Percentiles rank a stretch among this genome's conserved stretches.
Conservation (phyloP, 64 coral and sea anemone genomes). For the Montipora cactus region DNA sequence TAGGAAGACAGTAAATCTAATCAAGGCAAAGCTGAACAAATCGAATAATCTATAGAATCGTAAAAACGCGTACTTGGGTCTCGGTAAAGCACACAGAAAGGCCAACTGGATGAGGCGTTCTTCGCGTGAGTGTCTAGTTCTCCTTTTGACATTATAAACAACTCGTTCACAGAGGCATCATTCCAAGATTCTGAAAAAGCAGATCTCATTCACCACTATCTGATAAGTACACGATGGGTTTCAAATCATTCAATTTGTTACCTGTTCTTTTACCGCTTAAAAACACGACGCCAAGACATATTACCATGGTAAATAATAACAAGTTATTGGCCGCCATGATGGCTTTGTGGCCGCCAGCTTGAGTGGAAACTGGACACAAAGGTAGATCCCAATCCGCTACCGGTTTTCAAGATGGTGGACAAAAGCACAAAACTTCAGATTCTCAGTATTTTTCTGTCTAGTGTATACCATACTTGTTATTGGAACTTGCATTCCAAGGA, state of each 20-base stretch:
- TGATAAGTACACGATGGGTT: too few species aligned
- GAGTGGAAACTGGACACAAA: neutral
- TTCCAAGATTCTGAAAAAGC: neutral
- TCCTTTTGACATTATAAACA: constrained; percentile 14
- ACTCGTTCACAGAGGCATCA: neutral
- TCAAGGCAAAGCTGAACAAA: too few species aligned
- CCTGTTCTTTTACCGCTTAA: neutral
- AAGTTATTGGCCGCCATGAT: constrained; percentile 40
- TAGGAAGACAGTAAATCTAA: too few species aligned
- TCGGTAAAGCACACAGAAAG: constrained; percentile 60
- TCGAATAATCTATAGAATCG: neutral
- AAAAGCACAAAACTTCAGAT: neutral
- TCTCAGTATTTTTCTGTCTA: too few species aligned
- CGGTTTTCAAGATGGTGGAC: neutral
- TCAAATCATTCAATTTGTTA: too few species aligned
- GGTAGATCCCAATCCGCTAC: neutral
- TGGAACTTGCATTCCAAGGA: neutral
- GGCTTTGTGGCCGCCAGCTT: neutral
- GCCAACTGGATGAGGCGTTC: constrained; percentile 13
- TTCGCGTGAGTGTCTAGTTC: neutral
- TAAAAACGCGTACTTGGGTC: constrained; percentile 6
- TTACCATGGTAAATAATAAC: neutral
- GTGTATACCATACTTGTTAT: neutral
- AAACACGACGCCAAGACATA: neutral
- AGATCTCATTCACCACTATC: too few species aligned